Evolutionary conservation across 1,140 invertebrate genomes (phyloP), one percentile per base, ranked within the genome.

Genomic region (Drusus annulatus): DNA sequence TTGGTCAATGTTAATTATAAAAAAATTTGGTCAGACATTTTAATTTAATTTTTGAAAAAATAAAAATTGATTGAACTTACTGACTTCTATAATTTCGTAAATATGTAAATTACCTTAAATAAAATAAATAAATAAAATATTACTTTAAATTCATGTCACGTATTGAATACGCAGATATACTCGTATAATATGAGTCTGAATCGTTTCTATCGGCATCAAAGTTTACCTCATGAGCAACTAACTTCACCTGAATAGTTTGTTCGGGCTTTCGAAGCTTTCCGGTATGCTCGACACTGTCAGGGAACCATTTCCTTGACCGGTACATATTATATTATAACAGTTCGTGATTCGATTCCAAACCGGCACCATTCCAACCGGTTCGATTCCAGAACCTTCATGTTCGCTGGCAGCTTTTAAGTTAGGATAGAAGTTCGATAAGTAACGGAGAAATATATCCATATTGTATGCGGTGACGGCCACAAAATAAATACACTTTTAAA

Each of bases 201-300:
- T 50, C 65, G 21, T 7, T 69, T 69, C 45, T 50, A n/a, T 31
- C 23, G 19, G 65, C 19, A 45, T 50, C 65, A 31, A 69, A 69
- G 31, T 69, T 69, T 51, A 17, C n/a, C 23, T 21, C 36, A 69
- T 17, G 65, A 69, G 65, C 23, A 17, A 5, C 65, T 69, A 69
- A 69, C 65, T 69, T 69, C 7, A 45, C n/a, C 31, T 36, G 25
- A 21, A 76, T 36, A 76, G 54, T 76, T 76, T 62, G 54, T 58
- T 60, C 52, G 31, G 19, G 73, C 52, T 76, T 76, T 45, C 10
- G 31, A 76, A 58, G 28, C 54, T 36, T 76, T 76, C 45, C 74
- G 31, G 28, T 25, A 21, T 76, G 58, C 45, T 56, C 54, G 54
- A 25, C 23, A 76, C 31, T 76, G 23, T 23, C 54, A n/a, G 25